Conservation (phyloP, 2,888 invertebrate genomes). For the Chrysolina oricalcia region DNA sequence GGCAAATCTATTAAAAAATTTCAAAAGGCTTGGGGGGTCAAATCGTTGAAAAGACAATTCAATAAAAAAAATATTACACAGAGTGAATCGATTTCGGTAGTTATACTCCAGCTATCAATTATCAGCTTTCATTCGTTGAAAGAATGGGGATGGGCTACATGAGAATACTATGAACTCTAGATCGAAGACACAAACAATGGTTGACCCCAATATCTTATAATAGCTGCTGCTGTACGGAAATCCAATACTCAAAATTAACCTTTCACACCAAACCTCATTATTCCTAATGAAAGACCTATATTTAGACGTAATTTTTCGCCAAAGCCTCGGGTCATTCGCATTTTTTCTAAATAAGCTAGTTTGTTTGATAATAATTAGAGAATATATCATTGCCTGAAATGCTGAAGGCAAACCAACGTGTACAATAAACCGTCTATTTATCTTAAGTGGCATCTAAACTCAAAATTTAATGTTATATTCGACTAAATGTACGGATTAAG, state of each 20-base stretch:
- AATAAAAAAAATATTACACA: no score
- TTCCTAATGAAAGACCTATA: constrained; percentile 17
- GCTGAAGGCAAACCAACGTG: constrained; percentile 13
- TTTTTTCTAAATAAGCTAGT: constrained; percentile 16
- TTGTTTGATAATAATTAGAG: constrained; percentile 19
- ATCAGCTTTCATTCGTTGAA: neutral
- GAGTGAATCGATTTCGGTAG: no score
- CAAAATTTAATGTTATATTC: constrained; percentile 44
- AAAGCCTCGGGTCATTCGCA: neutral
- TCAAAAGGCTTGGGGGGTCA: no score
- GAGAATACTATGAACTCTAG: neutral
- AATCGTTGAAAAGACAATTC: no score
- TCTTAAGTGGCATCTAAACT: constrained; percentile 45
- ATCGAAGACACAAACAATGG: neutral
- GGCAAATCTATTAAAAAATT: no score
- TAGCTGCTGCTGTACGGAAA: constrained; percentile 15
- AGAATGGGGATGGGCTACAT: neutral
- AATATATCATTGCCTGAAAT: constrained; percentile 21
- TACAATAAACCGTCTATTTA: constrained; percentile 38
- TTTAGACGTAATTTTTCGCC: constrained; percentile 16
- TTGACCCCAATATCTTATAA: constrained; percentile 1
- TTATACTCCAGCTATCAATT: no score
- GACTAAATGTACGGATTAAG: constrained; percentile 44
- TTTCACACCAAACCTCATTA: constrained; percentile 18
- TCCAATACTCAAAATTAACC: constrained; percentile 8